phyloP scores from a whole-genome alignment of 2,113 vertebrate genomes.

The Oxygymnocypris stewartii region DNA sequence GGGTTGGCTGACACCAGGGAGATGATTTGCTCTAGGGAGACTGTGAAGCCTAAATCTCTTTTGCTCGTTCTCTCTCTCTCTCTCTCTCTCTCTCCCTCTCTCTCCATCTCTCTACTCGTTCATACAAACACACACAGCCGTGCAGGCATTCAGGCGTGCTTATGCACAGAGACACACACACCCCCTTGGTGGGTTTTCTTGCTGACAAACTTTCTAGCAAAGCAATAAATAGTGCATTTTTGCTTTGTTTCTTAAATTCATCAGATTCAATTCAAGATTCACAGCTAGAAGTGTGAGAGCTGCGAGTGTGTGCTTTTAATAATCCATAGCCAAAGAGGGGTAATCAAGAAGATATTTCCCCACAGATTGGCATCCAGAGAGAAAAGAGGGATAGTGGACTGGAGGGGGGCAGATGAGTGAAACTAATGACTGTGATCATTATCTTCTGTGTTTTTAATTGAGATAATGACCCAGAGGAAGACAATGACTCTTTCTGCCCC shows the following conservation, averaged over 20 bases:
- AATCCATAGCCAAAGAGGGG: slow-evolving; percentile 63
- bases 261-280: background rate
- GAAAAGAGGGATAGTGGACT: slow-evolving; percentile 53
- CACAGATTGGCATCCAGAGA: slow-evolving; percentile 63
- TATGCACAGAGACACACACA: background rate
- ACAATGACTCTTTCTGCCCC: slow-evolving; percentile 39
- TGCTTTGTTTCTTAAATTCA: slow-evolving; percentile 17
- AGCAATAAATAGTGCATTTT: slow-evolving; percentile 16
- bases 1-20: slow-evolving; percentile 45
- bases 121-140: background rate
- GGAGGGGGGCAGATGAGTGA: slow-evolving; percentile 48
- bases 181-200: background rate
- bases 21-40: slow-evolving; percentile 42
- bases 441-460: slow-evolving; percentile 62
- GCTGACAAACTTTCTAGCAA: slow-evolving; percentile 19
- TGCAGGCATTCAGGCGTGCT: slow-evolving; percentile 17
- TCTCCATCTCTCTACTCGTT: background rate
- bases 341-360: slow-evolving; percentile 72
- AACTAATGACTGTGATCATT: slow-evolving; percentile 68
- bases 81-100: background rate
- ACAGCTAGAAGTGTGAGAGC: slow-evolving; percentile 15
- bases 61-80: background rate
- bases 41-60: slow-evolving; percentile 35
- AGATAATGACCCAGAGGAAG: slow-evolving; percentile 64
- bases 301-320: slow-evolving; percentile 38